Conservation (phyloP, 2,113 vertebrate species). For the Eubucco bourcierii region DNA sequence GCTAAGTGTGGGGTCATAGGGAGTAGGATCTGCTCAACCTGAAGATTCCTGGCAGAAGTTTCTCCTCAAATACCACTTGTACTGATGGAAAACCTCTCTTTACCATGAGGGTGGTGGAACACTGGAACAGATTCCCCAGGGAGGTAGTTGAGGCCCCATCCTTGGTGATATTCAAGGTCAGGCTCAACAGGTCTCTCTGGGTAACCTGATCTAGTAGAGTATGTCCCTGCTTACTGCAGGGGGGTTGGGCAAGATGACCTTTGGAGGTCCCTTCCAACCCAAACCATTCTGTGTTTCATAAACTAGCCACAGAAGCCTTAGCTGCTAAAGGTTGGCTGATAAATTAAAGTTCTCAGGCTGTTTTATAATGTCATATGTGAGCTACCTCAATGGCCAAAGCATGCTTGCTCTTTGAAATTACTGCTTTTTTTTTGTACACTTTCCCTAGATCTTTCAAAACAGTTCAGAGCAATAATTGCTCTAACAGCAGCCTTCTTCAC, state of each 20-base stretch:
- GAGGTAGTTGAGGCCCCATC: too few species aligned
- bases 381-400: not conserved
- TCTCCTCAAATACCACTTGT: not conserved
- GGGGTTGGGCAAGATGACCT: too few species aligned
- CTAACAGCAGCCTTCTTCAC: not conserved
- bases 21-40: not conserved
- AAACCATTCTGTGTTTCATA: not conserved
- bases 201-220: too few species aligned
- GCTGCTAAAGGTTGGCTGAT: not conserved
- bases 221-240: too few species aligned
- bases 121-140: too few species aligned
- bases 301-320: conserved; percentile 2
- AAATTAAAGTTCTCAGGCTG: not conserved
- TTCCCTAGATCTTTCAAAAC: not conserved
- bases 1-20: accelerated
- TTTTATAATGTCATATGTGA: not conserved
- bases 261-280: too few species aligned
- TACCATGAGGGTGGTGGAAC: too few species aligned
- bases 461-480: not conserved
- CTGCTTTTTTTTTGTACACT: not conserved
- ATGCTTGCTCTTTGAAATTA: not conserved
- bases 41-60: not conserved
- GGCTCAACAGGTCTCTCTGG: too few species aligned
- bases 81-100: not conserved
- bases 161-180: too few species aligned